Conservation (phyloP, 2,113 vertebrate species). For the Empidonax alnorum region DNA sequence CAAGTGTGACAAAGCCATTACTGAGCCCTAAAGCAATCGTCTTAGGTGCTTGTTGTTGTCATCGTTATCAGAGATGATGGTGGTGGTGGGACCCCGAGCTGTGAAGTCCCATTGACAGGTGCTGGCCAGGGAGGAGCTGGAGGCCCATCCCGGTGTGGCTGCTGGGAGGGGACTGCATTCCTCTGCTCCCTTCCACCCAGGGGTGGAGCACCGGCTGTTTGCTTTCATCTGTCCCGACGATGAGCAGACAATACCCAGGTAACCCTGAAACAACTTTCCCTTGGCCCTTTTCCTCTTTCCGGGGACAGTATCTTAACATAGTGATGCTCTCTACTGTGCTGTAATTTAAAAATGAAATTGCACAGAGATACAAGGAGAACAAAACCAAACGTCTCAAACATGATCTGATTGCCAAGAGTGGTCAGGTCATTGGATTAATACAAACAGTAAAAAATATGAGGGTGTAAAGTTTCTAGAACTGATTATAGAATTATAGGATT, state of each 20-base stretch:
- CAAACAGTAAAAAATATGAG: background rate
- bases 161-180: conserved; percentile 31
- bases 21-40: background rate
- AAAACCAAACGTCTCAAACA: background rate
- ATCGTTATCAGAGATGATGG: background rate
- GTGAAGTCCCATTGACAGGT: background rate
- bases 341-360: accelerated
- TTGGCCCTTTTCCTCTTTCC: background rate
- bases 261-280: background rate
- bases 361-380: background rate
- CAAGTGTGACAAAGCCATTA: background rate
- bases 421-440: no score
- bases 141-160: background rate
- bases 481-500: no score
- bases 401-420: accelerated
- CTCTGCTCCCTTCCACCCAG: background rate
- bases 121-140: background rate
- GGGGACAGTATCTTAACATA: background rate
- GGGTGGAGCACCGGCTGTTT: background rate
- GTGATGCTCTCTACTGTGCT: background rate
- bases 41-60: accelerated
- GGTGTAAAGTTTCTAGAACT: no score
- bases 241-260: background rate
- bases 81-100: background rate
- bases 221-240: background rate